Conservation (phyloP, 2,888 invertebrate genomes). For the Troilus luridus region DNA sequence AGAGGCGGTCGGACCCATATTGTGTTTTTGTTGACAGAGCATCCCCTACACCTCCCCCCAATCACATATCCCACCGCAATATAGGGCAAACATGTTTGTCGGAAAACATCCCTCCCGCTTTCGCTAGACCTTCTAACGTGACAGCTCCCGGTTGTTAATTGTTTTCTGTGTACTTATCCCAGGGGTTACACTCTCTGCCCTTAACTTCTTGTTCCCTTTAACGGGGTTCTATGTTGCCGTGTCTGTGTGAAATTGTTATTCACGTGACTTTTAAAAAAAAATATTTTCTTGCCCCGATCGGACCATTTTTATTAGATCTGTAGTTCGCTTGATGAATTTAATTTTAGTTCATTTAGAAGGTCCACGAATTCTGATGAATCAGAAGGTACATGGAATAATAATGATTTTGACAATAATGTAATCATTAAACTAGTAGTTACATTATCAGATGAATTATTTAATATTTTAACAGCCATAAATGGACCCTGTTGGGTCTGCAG, state of each 20-base stretch:
- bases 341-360: too few relatives aligned
- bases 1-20: conserved; percentile 26
- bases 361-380: too few relatives aligned
- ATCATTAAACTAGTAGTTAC: too few relatives aligned
- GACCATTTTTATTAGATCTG: too few relatives aligned
- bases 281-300: too few relatives aligned
- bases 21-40: conserved; percentile 45
- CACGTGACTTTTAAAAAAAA: background rate
- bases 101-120: conserved; percentile 8
- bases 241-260: background rate
- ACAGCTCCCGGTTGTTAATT: conserved; percentile 9
- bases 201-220: background rate
- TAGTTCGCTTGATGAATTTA: too few relatives aligned
- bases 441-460: too few relatives aligned
- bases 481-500: too few relatives aligned
- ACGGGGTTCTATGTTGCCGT: background rate
- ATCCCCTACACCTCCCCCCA: background rate
- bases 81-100: conserved; percentile 38
- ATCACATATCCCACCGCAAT: conserved; percentile 43
- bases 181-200: background rate
- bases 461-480: too few relatives aligned
- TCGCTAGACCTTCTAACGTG: background rate
- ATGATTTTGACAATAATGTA: too few relatives aligned
- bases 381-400: too few relatives aligned
- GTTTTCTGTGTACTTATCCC: conserved; percentile 19